phyloP scores from a whole-genome alignment of 2,797 vertebrate species.

The Clarias platycephalus region DNA sequence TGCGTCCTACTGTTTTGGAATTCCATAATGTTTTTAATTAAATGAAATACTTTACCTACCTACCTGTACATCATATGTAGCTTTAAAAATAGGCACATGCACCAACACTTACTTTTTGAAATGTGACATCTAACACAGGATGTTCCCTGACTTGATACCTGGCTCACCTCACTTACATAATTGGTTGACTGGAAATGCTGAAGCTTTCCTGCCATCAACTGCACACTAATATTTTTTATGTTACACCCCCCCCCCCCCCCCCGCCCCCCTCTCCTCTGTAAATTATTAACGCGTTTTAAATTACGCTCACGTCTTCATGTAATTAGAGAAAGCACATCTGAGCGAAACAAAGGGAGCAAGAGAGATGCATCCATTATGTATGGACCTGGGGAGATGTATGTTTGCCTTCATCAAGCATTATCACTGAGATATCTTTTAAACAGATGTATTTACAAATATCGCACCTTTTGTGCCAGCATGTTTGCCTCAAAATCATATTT shows the following conservation, averaged over 20 bases:
- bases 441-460: conserved; percentile 61
- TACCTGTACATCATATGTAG: neutral
- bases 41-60: neutral
- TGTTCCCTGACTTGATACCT: neutral
- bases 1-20: too few species aligned
- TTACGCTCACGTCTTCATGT: conserved; percentile 62
- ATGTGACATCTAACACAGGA: neutral
- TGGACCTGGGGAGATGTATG: conserved; percentile 52
- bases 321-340: conserved; percentile 52
- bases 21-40: neutral
- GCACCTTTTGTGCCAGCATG: conserved; percentile 32
- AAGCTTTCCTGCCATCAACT: conserved; percentile 34
- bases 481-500: neutral
- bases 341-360: conserved; percentile 54
- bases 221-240: conserved; percentile 27
- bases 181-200: neutral
- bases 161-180: neutral
- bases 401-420: conserved; percentile 61
- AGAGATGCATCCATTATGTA: conserved; percentile 51
- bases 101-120: neutral
- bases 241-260: conserved; percentile 10
- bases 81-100: neutral
- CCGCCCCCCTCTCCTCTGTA: conserved; percentile 32
- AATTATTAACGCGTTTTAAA: conserved; percentile 71
- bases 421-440: conserved; percentile 58